Percentiles rank a stretch among this genome's conserved stretches.
Conservation (phyloP, 2,888 invertebrate species). For the Standfussiana lucernea region DNA sequence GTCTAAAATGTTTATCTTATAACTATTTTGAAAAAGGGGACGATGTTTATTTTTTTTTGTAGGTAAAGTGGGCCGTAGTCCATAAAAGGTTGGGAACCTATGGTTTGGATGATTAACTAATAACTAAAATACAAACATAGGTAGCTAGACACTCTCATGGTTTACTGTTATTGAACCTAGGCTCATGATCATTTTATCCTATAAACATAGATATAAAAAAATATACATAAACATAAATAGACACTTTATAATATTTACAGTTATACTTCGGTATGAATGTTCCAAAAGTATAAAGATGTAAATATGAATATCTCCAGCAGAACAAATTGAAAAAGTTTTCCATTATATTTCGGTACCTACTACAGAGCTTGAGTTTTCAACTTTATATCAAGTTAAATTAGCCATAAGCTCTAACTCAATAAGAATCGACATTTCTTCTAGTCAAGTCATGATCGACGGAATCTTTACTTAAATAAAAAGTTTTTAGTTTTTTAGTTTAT, state of each 20-base stretch:
- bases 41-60: no score
- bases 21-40: no score
- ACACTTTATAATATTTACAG: not conserved
- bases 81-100: no score
- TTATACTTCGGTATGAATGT: not conserved
- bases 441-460: slow-evolving; percentile 13
- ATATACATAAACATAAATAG: no score
- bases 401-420: slow-evolving; percentile 44
- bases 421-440: slow-evolving; percentile 30
- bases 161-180: not conserved
- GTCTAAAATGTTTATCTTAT: no score
- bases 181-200: not conserved
- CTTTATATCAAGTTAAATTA: slow-evolving; percentile 54
- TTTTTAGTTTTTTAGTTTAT: slow-evolving; percentile 17
- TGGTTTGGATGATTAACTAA: not conserved
- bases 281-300: slow-evolving; percentile 18
- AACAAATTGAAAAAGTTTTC: slow-evolving; percentile 66
- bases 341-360: slow-evolving; percentile 49
- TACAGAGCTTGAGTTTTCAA: slow-evolving; percentile 43
- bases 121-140: not conserved
- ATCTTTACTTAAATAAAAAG: slow-evolving; percentile 24
- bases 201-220: not conserved
- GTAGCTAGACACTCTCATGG: not conserved
- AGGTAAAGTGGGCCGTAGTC: no score
- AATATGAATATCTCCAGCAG: slow-evolving; percentile 35